phyloP scores from a whole-genome alignment of 2,797 vertebrate species.

The Oceanodroma leucorhoa region DNA sequence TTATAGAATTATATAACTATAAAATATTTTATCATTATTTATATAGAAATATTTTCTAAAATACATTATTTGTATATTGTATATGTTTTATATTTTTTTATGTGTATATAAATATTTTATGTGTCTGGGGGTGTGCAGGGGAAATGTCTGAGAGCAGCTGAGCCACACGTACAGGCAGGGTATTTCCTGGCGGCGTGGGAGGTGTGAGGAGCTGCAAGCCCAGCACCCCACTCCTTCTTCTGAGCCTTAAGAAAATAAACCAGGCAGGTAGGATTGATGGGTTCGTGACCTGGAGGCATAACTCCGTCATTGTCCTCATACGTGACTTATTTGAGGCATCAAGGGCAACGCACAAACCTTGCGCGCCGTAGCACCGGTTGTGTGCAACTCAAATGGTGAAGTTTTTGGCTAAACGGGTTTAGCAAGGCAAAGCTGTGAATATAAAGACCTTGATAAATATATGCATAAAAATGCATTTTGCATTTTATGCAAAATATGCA shows the following conservation, averaged over 20 bases:
- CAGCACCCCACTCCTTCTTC: background rate
- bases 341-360: fast-evolving
- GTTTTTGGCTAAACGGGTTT: background rate
- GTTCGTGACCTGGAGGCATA: background rate
- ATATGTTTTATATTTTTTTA: too few relatives aligned
- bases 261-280: background rate
- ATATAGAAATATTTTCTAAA: too few relatives aligned
- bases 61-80: background rate
- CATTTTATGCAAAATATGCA: background rate
- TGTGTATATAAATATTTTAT: background rate
- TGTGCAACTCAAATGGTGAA: background rate
- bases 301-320: background rate
- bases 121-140: background rate
- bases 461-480: background rate
- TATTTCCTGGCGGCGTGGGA: conserved; percentile 17
- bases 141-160: conserved; percentile 28
- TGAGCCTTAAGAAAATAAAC: background rate
- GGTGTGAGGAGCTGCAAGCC: background rate
- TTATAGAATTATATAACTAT: too few relatives aligned
- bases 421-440: background rate
- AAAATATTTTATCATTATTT: background rate
- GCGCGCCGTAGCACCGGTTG: fast-evolving
- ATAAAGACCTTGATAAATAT: background rate
- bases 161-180: background rate
- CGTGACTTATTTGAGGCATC: fast-evolving